These are phyloP conservation scores for Solea senegalensis DNA, from an alignment of 2,113 vertebrate genomes.

Conservation along the genomic window DNA sequence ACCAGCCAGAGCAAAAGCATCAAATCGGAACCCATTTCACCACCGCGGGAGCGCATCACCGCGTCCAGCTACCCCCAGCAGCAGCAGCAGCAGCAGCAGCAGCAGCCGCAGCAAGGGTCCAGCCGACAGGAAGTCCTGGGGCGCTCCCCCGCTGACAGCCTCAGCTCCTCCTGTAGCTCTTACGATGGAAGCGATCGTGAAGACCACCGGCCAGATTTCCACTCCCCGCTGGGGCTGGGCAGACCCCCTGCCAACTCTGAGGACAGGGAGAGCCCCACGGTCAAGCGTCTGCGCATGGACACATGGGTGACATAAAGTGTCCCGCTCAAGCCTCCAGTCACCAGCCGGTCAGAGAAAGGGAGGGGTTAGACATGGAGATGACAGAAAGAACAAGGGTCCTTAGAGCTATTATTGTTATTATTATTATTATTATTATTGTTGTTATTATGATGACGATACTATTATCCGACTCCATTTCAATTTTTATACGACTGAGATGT, in stretches of 20 bases:
- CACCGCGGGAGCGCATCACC: constrained; percentile 92
- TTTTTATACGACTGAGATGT: constrained; percentile 69
- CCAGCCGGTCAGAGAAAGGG: constrained; percentile 62
- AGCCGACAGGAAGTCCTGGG: constrained; percentile 91
- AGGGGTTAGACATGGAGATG: constrained; percentile 63
- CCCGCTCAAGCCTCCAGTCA: constrained; percentile 60
- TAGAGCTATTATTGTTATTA: constrained; percentile 57
- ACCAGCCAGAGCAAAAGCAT: constrained; percentile 97
- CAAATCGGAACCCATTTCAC: constrained; percentile 97
- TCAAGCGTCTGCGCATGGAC: constrained; percentile 98
- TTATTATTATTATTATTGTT: no score
- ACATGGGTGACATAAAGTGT: constrained; percentile 95
- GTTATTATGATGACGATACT: constrained; percentile 26
- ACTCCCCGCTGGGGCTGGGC: constrained; percentile 89
- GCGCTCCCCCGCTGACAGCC: constrained; percentile 95
- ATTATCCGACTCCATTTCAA: constrained; percentile 78
- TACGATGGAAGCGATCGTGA: constrained; percentile 97
- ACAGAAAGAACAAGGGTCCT: constrained; percentile 68
- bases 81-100: constrained; percentile 74
- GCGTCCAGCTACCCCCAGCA: constrained; percentile 89
- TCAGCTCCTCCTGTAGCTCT: constrained; percentile 98
- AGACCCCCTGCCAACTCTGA: constrained; percentile 85
- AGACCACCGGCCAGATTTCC: constrained; percentile 92
- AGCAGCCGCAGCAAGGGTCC: constrained; percentile 81
- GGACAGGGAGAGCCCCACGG: constrained; percentile 92